phyloP scores from a whole-genome alignment of 2,888 invertebrate species.

The Ochlodes sylvanus region DNA sequence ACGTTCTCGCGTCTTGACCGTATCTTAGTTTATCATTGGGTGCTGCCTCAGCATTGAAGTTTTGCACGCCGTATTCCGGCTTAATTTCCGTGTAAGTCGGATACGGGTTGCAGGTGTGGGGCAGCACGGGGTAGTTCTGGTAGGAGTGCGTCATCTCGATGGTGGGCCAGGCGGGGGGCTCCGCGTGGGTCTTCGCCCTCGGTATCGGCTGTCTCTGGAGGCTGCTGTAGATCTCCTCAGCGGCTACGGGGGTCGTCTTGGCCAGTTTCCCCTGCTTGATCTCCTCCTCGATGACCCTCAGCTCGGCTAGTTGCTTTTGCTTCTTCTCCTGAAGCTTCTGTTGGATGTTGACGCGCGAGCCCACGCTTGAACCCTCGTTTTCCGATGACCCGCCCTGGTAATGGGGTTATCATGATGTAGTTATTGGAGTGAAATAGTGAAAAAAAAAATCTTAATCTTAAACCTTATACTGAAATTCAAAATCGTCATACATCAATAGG shows the following conservation, averaged over 20 bases:
- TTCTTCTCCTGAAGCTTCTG: slow-evolving; percentile 95
- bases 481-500: too few species aligned
- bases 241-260: slow-evolving; percentile 80
- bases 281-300: slow-evolving; percentile 92
- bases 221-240: slow-evolving; percentile 84
- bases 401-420: not conserved
- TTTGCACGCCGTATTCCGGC: slow-evolving; percentile 62
- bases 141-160: slow-evolving; percentile 77
- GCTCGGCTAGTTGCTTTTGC: slow-evolving; percentile 93
- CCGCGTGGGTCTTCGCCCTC: slow-evolving; percentile 87
- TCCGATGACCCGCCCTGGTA: slow-evolving; percentile 87
- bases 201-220: slow-evolving; percentile 88
- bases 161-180: slow-evolving; percentile 82
- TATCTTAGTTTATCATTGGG: slow-evolving; percentile 60
- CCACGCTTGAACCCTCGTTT: slow-evolving; percentile 90
- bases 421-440: too few species aligned
- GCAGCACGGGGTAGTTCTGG: slow-evolving; percentile 75
- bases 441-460: too few species aligned
- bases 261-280: slow-evolving; percentile 93
- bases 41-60: slow-evolving; percentile 53
- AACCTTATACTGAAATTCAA: too few species aligned
- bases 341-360: slow-evolving; percentile 92
- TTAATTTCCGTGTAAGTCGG: slow-evolving; percentile 78
- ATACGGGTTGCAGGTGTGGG: slow-evolving; percentile 71
- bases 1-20: slow-evolving; percentile 63